A percentile compares a stretch with the other conserved stretches of the same genome.
These are phyloP conservation scores for Drosophila mimica DNA, from an alignment of 2,888 invertebrate genomes.

Conservation along the genomic window DNA sequence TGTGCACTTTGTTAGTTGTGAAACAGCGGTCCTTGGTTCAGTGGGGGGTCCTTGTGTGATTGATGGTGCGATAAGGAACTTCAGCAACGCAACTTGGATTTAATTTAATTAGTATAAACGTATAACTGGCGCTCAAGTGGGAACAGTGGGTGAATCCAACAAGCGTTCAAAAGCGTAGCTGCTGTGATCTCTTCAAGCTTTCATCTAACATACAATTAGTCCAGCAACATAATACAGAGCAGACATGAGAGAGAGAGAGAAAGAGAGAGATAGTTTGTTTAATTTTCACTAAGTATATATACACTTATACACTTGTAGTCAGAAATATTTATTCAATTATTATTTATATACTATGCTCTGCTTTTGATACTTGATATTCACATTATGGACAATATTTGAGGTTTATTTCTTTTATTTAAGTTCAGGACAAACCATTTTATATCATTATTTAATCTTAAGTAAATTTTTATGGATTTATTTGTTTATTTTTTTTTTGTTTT, in stretches of 20 bases:
- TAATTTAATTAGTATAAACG: conserved; percentile 63
- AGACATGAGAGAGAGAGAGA: background rate
- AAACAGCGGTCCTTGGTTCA: conserved; percentile 17
- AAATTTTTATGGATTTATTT: background rate
- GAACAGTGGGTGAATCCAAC: conserved; percentile 25
- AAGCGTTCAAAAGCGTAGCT: conserved; percentile 47
- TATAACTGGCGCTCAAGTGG: conserved; percentile 25
- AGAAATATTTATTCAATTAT: background rate
- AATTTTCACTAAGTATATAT: background rate
- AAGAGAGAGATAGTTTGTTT: background rate
- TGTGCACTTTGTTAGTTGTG: conserved; percentile 32
- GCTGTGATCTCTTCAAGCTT: conserved; percentile 44
- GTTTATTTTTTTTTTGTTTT: background rate
- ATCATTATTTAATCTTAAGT: background rate
- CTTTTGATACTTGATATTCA: background rate
- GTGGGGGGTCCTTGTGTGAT: conserved; percentile 12
- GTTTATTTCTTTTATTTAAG: background rate
- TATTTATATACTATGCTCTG: background rate
- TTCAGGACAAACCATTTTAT: background rate
- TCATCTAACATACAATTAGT: conserved; percentile 19
- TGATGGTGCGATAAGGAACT: conserved; percentile 46
- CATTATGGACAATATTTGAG: background rate
- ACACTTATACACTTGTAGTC: background rate
- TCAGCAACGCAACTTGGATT: conserved; percentile 59
- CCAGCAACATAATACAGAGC: background rate